phyloP scores from a whole-genome alignment of 2,113 vertebrate species.

The Heteronetta atricapilla region DNA sequence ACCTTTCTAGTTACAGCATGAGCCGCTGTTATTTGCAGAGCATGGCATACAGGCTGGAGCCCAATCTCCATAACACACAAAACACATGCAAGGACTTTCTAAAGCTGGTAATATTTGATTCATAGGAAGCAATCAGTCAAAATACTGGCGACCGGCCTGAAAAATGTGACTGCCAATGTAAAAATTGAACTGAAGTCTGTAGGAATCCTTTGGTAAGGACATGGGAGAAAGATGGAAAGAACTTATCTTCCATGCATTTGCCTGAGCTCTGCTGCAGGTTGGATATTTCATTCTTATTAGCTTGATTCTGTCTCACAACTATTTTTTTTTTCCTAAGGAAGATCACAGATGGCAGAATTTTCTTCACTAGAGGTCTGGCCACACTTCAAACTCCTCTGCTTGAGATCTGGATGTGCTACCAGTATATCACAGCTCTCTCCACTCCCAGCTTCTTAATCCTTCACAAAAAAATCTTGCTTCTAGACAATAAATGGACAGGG shows the following conservation, averaged over 20 bases:
- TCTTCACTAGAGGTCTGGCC: neutral
- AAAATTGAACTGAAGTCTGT: neutral
- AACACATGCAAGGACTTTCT: neutral
- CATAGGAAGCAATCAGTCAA: neutral
- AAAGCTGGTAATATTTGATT: neutral
- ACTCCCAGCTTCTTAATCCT: constrained; percentile 30
- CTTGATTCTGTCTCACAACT: neutral
- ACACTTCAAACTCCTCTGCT: constrained; percentile 29
- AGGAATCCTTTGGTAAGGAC: neutral
- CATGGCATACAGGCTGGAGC: neutral
- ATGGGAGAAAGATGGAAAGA: neutral
- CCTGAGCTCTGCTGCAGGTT: neutral
- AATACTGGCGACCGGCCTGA: neutral
- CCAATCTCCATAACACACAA: neutral
- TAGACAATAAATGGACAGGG: constrained; percentile 18
- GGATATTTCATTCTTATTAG: neutral
- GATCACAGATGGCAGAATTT: constrained; percentile 55
- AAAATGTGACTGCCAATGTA: neutral
- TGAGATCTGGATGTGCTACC: constrained; percentile 17
- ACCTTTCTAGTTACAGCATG: neutral
- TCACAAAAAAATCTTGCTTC: neutral
- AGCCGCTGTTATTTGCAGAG: neutral
- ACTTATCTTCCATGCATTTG: neutral
- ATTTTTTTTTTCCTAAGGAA: neutral
- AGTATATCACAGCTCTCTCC: constrained; percentile 22